A percentile compares a stretch with the other conserved stretches of the same genome.
These are phyloP conservation scores for Puntigrus tetrazona DNA, from an alignment of 2,113 vertebrate genomes.

Conservation along the genomic window DNA sequence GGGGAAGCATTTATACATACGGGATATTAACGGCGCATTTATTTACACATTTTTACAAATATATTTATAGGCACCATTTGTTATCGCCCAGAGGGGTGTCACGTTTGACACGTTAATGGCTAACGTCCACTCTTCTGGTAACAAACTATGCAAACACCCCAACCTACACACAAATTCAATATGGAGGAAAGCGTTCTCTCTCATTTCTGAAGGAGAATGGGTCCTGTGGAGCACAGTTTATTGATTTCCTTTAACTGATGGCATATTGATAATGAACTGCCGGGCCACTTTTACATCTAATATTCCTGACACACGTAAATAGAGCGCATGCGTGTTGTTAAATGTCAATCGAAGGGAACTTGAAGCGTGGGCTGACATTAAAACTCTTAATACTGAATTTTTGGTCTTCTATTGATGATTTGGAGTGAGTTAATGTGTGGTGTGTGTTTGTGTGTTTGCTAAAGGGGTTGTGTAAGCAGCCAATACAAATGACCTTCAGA, in stretches of 20 bases:
- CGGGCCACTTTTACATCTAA: slow-evolving; percentile 61
- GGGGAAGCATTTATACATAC: background rate
- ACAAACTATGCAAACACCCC: slow-evolving; percentile 33
- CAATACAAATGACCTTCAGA: slow-evolving; percentile 61
- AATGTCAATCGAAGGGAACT: background rate
- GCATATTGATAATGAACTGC: slow-evolving; percentile 54
- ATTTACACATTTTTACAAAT: no score
- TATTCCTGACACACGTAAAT: slow-evolving; percentile 58
- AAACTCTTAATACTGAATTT: slow-evolving; percentile 71
- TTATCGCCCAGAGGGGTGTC: background rate
- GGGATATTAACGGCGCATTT: background rate
- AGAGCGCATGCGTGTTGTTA: slow-evolving; percentile 47
- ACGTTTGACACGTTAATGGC: slow-evolving; percentile 9
- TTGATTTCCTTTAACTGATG: slow-evolving; percentile 64
- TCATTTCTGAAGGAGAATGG: slow-evolving; percentile 32
- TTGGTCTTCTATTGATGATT: slow-evolving; percentile 61
- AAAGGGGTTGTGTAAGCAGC: slow-evolving; percentile 35
- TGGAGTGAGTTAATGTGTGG: slow-evolving; percentile 11
- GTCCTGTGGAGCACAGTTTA: slow-evolving; percentile 50
- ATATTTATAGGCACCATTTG: no score
- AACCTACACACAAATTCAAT: slow-evolving; percentile 42
- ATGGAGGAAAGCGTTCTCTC: slow-evolving; percentile 5
- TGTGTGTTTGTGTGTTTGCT: background rate
- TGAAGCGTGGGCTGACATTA: slow-evolving; percentile 58
- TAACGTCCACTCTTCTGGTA: background rate